Evolutionary conservation across 2,113 vertebrate genomes (phyloP).

Genomic region (Xenotilapia caudafasciata): DNA sequence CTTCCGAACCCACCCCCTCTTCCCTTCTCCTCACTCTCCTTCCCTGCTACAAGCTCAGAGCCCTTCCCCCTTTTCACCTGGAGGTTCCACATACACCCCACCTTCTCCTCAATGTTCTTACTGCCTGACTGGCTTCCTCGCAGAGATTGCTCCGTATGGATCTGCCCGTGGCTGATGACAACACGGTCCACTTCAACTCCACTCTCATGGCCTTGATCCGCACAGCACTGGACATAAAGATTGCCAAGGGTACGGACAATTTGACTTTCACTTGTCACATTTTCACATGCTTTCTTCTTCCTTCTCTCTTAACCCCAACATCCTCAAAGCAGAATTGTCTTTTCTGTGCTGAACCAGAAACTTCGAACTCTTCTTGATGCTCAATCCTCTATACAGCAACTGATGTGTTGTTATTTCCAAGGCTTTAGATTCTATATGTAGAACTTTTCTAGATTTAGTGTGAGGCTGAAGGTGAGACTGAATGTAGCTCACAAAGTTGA

Average conservation of each 20-base stretch:
- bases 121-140: conserved; percentile 55
- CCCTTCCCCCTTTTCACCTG: conserved; percentile 30
- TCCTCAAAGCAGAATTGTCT: neutral
- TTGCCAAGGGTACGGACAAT: conserved; percentile 84
- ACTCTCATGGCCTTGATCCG: conserved; percentile 94
- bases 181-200: conserved; percentile 91
- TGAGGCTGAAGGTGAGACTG: neutral
- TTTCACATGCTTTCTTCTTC: conserved; percentile 7
- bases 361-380: neutral
- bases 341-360: conserved; percentile 9
- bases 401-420: neutral
- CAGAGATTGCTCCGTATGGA: conserved; percentile 92
- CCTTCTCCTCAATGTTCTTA: conserved; percentile 1
- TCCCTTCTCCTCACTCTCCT: neutral
- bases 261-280: conserved; percentile 20
- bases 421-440: neutral
- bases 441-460: neutral
- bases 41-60: neutral
- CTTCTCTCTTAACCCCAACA: neutral
- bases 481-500: neutral
- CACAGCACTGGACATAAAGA: conserved; percentile 92
- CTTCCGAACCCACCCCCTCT: neutral
- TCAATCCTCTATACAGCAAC: neutral
- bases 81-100: conserved; percentile 59
- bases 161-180: conserved; percentile 89